These are phyloP conservation scores for Rugalucina vietnamica DNA, from an alignment of 2,888 invertebrate genomes.

Conservation along the genomic window DNA sequence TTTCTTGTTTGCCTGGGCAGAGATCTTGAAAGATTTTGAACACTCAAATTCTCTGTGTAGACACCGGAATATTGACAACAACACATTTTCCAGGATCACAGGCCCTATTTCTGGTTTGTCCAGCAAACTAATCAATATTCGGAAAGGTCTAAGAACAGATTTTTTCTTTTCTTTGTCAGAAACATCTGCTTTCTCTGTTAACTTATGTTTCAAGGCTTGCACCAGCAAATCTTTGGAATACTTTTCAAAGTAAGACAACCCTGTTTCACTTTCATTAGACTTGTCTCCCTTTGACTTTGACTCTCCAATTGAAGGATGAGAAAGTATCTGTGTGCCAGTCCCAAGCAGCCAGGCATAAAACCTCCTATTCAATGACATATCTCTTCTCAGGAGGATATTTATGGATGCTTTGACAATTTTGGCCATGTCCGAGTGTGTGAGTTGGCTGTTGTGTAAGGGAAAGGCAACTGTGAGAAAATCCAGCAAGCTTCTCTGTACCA, in stretches of 20 bases:
- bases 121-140: constrained; percentile 92
- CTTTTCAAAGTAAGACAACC: constrained; percentile 87
- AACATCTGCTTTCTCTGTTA: constrained; percentile 57
- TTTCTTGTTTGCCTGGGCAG: constrained; percentile 21
- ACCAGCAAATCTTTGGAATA: constrained; percentile 88
- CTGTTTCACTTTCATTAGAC: constrained; percentile 58
- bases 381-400: constrained; percentile 89
- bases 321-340: constrained; percentile 85
- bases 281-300: constrained; percentile 50
- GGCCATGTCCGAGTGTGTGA: constrained; percentile 88
- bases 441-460: constrained; percentile 92
- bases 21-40: constrained; percentile 35
- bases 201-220: constrained; percentile 76
- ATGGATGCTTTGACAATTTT: constrained; percentile 90
- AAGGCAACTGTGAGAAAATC: constrained; percentile 93
- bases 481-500: constrained; percentile 93
- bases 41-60: constrained; percentile 73
- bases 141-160: constrained; percentile 84
- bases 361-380: constrained; percentile 94
- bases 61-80: constrained; percentile 88
- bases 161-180: constrained; percentile 45
- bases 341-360: constrained; percentile 94
- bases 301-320: constrained; percentile 24
- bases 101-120: constrained; percentile 94
- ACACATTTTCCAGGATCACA: constrained; percentile 81